A percentile compares a stretch with the other conserved stretches of the same genome.
These are phyloP conservation scores for Pyrochroa serraticornis DNA, from an alignment of 2,888 invertebrate species.

Conservation along the genomic window DNA sequence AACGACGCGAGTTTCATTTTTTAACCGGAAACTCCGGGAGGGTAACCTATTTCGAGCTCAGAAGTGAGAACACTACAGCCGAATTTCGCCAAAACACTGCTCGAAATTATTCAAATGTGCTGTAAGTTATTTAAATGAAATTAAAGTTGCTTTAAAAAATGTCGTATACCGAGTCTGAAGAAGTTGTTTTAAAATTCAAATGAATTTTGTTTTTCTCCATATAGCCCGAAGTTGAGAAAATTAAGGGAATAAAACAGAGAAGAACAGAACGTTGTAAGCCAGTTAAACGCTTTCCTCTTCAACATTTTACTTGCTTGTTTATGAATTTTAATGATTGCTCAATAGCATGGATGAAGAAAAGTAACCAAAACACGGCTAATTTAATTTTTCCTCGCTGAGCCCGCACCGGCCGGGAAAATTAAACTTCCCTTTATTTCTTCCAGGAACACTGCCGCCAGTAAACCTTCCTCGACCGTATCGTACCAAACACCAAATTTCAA, in stretches of 20 bases:
- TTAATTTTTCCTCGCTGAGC: conserved; percentile 5
- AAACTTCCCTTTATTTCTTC: too few species aligned
- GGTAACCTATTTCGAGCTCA: not conserved
- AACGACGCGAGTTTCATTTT: not conserved
- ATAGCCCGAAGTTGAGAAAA: conserved; percentile 25
- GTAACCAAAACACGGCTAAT: conserved; percentile 9
- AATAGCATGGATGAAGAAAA: conserved; percentile 11
- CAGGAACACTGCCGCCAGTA: too few species aligned
- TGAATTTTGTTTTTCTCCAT: conserved; percentile 36
- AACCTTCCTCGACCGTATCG: too few species aligned
- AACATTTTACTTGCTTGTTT: conserved; percentile 24
- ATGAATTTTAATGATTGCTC: conserved; percentile 28
- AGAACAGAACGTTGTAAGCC: conserved; percentile 24
- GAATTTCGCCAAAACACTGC: too few species aligned
- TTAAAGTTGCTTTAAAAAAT: conserved; percentile 26
- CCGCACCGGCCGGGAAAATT: too few species aligned
- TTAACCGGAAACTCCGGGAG: not conserved
- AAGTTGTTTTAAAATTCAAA: conserved; percentile 37
- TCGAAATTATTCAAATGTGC: conserved; percentile 24
- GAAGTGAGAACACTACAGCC: not conserved
- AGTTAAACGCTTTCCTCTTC: conserved; percentile 22
- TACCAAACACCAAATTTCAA: too few species aligned
- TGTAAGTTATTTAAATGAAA: conserved; percentile 27
- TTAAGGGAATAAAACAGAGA: conserved; percentile 28
- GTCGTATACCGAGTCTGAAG: conserved; percentile 26